A percentile compares a stretch with the other conserved stretches of the same genome.
These are phyloP conservation scores for Ceuthmochares aereus DNA, from an alignment of 2,113 vertebrate genomes.

Conservation along the genomic window DNA sequence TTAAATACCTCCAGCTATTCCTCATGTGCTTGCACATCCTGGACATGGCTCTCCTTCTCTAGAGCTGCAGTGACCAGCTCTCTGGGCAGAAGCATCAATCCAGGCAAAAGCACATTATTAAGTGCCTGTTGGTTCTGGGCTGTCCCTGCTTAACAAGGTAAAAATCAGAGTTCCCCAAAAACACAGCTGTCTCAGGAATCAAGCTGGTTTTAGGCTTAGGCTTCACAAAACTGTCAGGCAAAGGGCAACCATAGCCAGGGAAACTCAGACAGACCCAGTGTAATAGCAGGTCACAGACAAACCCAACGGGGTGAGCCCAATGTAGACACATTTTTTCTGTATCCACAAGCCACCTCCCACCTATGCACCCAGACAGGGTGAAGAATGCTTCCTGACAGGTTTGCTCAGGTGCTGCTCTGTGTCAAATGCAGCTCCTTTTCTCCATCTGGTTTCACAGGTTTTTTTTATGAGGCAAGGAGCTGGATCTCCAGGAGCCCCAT, in stretches of 20 bases:
- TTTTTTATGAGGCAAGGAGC: neutral
- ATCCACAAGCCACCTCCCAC: neutral
- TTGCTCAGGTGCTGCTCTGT: neutral
- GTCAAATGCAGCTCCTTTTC: neutral
- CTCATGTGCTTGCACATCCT: neutral
- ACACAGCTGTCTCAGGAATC: neutral
- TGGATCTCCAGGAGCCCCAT: rapidly evolving
- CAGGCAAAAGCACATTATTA: neutral
- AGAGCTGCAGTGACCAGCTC: neutral
- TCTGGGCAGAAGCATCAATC: neutral
- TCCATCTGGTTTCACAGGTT: rapidly evolving
- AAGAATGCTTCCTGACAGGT: neutral
- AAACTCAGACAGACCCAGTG: neutral
- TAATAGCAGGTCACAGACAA: neutral
- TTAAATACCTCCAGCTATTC: neutral
- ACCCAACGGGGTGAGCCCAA: neutral
- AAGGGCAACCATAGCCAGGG: neutral
- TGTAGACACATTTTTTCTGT: neutral
- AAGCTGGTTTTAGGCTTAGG: neutral
- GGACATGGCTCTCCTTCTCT: neutral
- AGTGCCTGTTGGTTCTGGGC: neutral
- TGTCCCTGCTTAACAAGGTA: neutral
- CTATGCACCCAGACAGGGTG: neutral
- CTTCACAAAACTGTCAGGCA: neutral
- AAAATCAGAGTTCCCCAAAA: neutral